phyloP scores from a whole-genome alignment of 1,140 invertebrate species.

The Heliconius congener region DNA sequence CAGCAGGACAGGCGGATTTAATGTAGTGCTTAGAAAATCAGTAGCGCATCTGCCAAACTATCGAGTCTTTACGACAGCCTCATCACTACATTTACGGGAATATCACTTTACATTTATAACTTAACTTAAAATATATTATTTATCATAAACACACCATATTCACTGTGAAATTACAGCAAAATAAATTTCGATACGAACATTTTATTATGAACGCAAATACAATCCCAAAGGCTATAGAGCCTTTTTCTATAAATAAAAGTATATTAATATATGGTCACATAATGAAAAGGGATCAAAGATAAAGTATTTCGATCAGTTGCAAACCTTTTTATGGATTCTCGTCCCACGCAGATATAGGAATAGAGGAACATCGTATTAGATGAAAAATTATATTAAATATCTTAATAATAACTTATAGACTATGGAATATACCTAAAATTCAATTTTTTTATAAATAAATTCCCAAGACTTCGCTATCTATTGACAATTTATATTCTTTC shows the following conservation, averaged over 20 bases:
- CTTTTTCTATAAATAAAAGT: background rate
- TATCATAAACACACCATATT: no score
- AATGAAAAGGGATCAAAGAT: slow-evolving; percentile 15
- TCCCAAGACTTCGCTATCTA: no score
- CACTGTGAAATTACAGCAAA: no score
- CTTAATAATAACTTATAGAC: background rate
- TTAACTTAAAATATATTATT: no score
- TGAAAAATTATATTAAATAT: background rate
- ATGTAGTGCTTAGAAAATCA: background rate
- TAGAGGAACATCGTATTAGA: background rate
- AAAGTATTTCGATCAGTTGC: slow-evolving; percentile 2
- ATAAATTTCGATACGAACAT: no score
- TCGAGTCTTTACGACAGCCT: no score
- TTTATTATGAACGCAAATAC: background rate
- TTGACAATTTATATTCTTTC: no score
- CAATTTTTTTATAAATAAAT: no score
- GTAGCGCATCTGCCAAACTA: background rate
- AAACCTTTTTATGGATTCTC: slow-evolving; percentile 9
- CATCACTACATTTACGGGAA: no score
- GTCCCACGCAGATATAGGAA: background rate
- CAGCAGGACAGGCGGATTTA: background rate
- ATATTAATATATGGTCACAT: slow-evolving; percentile 1
- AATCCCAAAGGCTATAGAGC: background rate
- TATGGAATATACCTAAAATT: no score
- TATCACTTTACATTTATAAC: no score